A percentile compares a stretch with the other conserved stretches of the same genome.
Conservation (phyloP, 1,140 invertebrate species). For the Diorhabda carinulata region DNA sequence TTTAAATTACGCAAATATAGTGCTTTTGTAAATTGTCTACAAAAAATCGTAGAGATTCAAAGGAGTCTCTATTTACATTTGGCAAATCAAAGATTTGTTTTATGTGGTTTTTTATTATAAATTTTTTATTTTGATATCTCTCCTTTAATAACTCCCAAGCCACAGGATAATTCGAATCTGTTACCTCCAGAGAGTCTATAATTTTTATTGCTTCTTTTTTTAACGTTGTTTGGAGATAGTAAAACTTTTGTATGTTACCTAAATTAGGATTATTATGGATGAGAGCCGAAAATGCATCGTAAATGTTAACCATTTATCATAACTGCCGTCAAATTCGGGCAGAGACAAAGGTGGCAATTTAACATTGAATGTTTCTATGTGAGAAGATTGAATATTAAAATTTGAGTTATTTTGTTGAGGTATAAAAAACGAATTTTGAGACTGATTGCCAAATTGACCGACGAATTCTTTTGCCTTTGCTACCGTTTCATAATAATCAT, state of each 20-base stretch:
- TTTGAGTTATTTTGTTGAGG: not conserved
- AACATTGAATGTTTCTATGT: not conserved
- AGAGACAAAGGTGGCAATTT: conserved; percentile 18
- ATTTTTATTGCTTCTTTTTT: conserved; percentile 28
- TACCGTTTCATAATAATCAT: conserved; percentile 9
- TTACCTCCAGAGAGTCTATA: conserved; percentile 30
- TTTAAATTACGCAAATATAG: conserved; percentile 29
- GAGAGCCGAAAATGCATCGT: conserved; percentile 22
- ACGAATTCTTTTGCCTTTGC: conserved; percentile 4
- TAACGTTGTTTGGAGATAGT: conserved; percentile 34
- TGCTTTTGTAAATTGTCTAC: conserved; percentile 25
- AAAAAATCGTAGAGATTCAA: conserved; percentile 24
- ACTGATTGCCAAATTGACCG: not conserved
- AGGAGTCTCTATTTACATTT: conserved; percentile 27
- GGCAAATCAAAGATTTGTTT: conserved; percentile 27
- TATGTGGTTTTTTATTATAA: conserved; percentile 30
- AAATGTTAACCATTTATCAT: conserved; percentile 24
- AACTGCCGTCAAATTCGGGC: conserved; percentile 21
- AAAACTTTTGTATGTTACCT: conserved; percentile 28
- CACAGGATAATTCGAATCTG: conserved; percentile 32
- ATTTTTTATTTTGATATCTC: conserved; percentile 36
- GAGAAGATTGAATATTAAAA: not conserved
- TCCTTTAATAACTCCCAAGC: conserved; percentile 33
- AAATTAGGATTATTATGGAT: conserved; percentile 21
- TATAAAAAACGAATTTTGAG: not conserved